phyloP scores from a whole-genome alignment of 2,888 invertebrate species.

The Amblyteles armatorius region DNA sequence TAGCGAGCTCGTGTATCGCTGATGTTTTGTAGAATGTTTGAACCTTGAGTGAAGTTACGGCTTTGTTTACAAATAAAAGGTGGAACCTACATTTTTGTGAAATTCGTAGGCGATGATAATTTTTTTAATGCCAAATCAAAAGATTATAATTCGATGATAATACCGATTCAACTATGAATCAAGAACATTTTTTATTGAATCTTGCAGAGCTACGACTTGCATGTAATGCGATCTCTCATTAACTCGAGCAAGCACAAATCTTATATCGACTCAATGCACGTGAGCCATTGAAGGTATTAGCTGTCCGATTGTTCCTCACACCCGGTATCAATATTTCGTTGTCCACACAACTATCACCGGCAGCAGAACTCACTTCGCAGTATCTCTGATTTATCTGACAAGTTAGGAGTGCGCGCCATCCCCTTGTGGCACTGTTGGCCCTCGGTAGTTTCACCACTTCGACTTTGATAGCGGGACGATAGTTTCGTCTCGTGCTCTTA shows the following conservation, averaged over 20 bases:
- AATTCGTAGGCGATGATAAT: too few relatives aligned
- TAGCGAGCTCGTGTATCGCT: neutral
- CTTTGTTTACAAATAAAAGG: too few relatives aligned
- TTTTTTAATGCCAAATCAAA: too few relatives aligned
- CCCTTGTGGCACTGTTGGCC: slow-evolving; percentile 66
- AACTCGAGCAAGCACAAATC: too few relatives aligned
- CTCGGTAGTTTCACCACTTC: slow-evolving; percentile 72
- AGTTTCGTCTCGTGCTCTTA: slow-evolving; percentile 72
- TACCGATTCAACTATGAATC: too few relatives aligned
- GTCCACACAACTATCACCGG: slow-evolving; percentile 32
- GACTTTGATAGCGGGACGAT: slow-evolving; percentile 79
- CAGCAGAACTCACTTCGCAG: slow-evolving; percentile 62
- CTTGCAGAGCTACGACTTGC: too few relatives aligned
- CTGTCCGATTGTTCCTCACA: neutral
- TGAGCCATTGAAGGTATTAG: neutral
- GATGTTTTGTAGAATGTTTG: neutral
- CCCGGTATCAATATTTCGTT: slow-evolving; percentile 45
- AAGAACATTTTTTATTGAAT: too few relatives aligned
- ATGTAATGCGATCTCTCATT: too few relatives aligned
- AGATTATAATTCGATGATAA: too few relatives aligned
- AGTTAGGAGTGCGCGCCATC: slow-evolving; percentile 77
- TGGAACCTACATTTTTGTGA: too few relatives aligned
- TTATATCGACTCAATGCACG: neutral
- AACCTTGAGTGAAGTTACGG: neutral
- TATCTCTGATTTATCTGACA: slow-evolving; percentile 80